phyloP scores from a whole-genome alignment of 2,888 invertebrate species.

The Erebia palarica region DNA sequence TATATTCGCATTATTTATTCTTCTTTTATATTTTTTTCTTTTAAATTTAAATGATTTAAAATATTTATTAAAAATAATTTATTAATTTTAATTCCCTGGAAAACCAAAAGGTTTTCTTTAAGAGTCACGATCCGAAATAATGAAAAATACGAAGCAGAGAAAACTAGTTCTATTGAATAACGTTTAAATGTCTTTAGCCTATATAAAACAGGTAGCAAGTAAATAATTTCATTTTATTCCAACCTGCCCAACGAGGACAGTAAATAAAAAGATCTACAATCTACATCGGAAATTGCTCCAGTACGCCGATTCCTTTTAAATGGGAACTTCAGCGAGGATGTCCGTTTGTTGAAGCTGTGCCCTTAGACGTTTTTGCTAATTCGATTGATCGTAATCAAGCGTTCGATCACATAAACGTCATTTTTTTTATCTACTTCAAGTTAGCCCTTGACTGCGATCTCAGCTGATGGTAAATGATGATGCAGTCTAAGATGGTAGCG shows the following conservation, averaged over 20 bases:
- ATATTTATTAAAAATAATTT: no score
- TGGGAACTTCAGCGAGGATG: slow-evolving; percentile 40
- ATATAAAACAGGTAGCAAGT: not conserved
- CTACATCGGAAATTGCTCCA: slow-evolving; percentile 39
- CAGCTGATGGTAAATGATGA: no score
- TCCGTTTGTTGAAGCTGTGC: slow-evolving; percentile 25
- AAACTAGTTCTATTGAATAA: not conserved
- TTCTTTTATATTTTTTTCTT: slow-evolving; percentile 72
- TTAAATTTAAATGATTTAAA: slow-evolving; percentile 76
- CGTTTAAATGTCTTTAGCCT: not conserved
- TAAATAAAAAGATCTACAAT: slow-evolving; percentile 27
- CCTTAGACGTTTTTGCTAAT: no score
- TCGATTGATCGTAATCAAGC: no score
- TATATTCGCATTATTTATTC: slow-evolving; percentile 41
- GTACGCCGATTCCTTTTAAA: slow-evolving; percentile 39
- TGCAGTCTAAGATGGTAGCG: no score
- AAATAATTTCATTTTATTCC: slow-evolving; percentile 7
- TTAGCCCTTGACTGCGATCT: no score
- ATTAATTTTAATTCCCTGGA: no score
- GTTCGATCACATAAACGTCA: no score
- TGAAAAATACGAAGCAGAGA: no score
- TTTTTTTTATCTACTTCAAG: no score
- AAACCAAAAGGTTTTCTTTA: no score
- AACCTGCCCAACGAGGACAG: not conserved
- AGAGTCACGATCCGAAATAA: no score